These are phyloP conservation scores for Siniperca chuatsi DNA, from an alignment of 2,113 vertebrate genomes.

Conservation along the genomic window DNA sequence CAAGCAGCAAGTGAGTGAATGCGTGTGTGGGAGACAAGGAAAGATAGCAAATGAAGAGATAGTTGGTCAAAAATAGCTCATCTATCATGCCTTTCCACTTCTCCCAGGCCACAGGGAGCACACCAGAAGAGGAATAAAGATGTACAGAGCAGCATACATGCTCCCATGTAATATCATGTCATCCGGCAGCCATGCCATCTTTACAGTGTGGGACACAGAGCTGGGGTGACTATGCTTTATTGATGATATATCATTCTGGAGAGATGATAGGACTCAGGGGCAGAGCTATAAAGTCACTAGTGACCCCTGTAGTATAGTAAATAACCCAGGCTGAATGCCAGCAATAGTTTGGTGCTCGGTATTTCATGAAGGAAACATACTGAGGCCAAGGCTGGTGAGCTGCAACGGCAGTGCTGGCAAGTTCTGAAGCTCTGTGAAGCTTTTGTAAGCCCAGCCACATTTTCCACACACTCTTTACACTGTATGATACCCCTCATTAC, in stretches of 20 bases:
- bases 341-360: slow-evolving; percentile 43
- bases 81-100: slow-evolving; percentile 41
- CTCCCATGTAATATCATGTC: slow-evolving; percentile 38
- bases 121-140: slow-evolving; percentile 44
- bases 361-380: slow-evolving; percentile 37
- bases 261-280: slow-evolving; percentile 53
- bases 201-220: slow-evolving; percentile 42
- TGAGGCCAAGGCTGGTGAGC: neutral
- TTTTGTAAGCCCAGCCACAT: neutral
- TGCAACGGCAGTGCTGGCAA: neutral
- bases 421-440: neutral
- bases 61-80: slow-evolving; percentile 38
- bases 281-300: slow-evolving; percentile 54
- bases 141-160: slow-evolving; percentile 22
- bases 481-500: slow-evolving; percentile 30
- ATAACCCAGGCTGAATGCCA: slow-evolving; percentile 60
- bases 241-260: slow-evolving; percentile 62
- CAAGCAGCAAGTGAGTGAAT: neutral
- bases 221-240: slow-evolving; percentile 54
- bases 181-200: slow-evolving; percentile 39
- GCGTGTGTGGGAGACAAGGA: slow-evolving; percentile 2
- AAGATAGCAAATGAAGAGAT: slow-evolving; percentile 51
- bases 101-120: slow-evolving; percentile 19
- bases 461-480: neutral
- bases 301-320: slow-evolving; percentile 66